These are phyloP conservation scores for Boleophthalmus pectinirostris DNA, from an alignment of 2,113 vertebrate species.

Conservation along the genomic window DNA sequence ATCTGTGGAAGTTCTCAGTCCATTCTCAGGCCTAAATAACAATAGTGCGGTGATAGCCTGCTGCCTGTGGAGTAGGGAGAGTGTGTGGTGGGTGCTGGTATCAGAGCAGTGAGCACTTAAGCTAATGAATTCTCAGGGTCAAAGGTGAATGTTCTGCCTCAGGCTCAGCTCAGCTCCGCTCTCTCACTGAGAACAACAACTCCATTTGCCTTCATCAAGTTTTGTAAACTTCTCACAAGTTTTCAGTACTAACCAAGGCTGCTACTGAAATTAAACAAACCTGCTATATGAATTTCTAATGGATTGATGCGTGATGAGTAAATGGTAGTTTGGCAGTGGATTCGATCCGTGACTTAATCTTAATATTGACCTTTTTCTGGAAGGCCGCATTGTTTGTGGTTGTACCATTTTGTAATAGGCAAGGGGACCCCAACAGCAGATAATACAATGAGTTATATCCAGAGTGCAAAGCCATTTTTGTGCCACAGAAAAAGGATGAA, in stretches of 20 bases:
- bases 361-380: too few relatives aligned
- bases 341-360: too few relatives aligned
- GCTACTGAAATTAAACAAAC: constrained; percentile 1
- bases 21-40: constrained; percentile 6
- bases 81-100: constrained; percentile 11
- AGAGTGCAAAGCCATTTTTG: too few relatives aligned
- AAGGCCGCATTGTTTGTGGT: too few relatives aligned
- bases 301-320: too few relatives aligned
- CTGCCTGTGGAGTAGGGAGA: not conserved
- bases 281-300: not conserved
- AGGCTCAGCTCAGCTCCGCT: constrained; percentile 40
- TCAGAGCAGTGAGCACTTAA: constrained; percentile 24
- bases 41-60: not conserved
- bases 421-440: too few relatives aligned
- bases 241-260: not conserved
- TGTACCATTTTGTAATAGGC: too few relatives aligned
- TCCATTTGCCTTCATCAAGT: constrained; percentile 17
- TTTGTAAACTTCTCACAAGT: constrained; percentile 10
- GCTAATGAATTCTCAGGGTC: constrained; percentile 50
- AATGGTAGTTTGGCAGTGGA: too few relatives aligned
- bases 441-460: too few relatives aligned
- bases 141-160: constrained; percentile 51
- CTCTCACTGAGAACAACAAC: constrained; percentile 23
- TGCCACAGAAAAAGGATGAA: too few relatives aligned
- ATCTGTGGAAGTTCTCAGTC: not conserved